Base-by-base conservation (phyloP, 2,113 vertebrate species). In the Cyprinodon brontotheroides region DNA sequence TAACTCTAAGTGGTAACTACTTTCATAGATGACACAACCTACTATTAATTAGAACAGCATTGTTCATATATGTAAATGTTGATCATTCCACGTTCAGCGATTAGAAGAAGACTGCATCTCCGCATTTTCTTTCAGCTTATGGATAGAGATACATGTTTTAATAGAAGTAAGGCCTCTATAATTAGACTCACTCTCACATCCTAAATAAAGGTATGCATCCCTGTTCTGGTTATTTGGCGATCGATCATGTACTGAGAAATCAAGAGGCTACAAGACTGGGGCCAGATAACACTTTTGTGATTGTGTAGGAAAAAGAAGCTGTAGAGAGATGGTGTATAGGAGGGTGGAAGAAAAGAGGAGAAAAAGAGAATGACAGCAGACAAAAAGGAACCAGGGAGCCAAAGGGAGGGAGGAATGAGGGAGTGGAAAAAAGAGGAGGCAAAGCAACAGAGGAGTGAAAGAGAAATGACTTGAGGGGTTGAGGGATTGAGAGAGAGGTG, bases 381-480 rank as follows among this genome's bases (percentile, higher is more conserved):
- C 86, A 90, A 85, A 87, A 88, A 87, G 89, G 87, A 88, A 87
- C 40, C 63, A 73, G 65, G 66, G 85, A 79, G 78, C 66, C 79
- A 79, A 64, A 43, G 75, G 38, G 71, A 43, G 57, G 57, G 59
- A 36, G 70, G 66, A 61, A 74, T 78, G 81, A 65, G 81, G 68
- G 81, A 83, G 86, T 84, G 83, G 85, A 91, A 87, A 89, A 91
- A 88, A n/a, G 81, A 87, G 79, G 80, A 79, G 86, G 88, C 82
- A 70, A 84, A 85, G 84, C 86, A 87, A 80, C 86, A 84, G 82
- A 90, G 83, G 72, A 85, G 84, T 83, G 88, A 85, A 88, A 88
- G 89, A 89, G 82, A 86, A 89, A 90, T 89, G 84, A 89, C 87
- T 85, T 72, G 77, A 89, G 90, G 88, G 86, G 85, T 86, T 89